A percentile compares a stretch with the other conserved stretches of the same genome.
Evolutionary conservation across 2,113 vertebrate species (phyloP).

Genomic region (Oryzias javanicus): DNA sequence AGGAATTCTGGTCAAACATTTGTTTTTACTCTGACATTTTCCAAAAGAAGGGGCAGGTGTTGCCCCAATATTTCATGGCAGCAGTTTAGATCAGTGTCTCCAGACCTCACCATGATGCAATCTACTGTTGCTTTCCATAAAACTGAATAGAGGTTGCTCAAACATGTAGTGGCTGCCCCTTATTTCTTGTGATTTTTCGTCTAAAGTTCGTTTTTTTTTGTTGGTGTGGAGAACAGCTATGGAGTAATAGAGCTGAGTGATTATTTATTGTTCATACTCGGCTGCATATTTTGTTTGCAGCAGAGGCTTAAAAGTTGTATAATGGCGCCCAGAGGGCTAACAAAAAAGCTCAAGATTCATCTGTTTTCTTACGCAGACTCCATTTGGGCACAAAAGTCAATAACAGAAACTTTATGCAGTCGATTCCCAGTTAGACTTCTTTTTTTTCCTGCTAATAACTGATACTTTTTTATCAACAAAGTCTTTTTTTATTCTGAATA

Average conservation of each 20-base stretch:
- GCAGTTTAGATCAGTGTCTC: not conserved
- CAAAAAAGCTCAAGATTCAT: no score
- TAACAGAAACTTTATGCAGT: not conserved
- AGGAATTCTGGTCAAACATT: not conserved
- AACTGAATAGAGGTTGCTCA: not conserved
- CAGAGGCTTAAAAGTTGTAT: not conserved
- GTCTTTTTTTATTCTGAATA: not conserved
- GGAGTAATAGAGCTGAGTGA: not conserved
- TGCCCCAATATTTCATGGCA: not conserved
- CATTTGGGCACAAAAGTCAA: not conserved
- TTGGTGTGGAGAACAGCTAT: not conserved
- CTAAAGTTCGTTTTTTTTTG: not conserved
- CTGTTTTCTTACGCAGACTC: not conserved
- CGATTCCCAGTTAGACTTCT: slow-evolving; percentile 2
- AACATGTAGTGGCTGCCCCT: not conserved
- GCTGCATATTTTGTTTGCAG: slow-evolving; percentile 3
- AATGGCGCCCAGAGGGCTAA: not conserved
- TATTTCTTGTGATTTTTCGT: not conserved
- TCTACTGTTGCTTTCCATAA: not conserved
- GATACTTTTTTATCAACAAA: not conserved
- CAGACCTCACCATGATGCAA: not conserved
- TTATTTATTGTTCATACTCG: not conserved
- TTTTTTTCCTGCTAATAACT: not conserved
- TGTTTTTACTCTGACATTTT: not conserved
- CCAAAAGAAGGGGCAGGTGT: not conserved